A percentile compares a stretch with the other conserved stretches of the same genome.
phyloP scores from a whole-genome alignment of 2,888 invertebrate genomes.

The Lutraria lutraria region DNA sequence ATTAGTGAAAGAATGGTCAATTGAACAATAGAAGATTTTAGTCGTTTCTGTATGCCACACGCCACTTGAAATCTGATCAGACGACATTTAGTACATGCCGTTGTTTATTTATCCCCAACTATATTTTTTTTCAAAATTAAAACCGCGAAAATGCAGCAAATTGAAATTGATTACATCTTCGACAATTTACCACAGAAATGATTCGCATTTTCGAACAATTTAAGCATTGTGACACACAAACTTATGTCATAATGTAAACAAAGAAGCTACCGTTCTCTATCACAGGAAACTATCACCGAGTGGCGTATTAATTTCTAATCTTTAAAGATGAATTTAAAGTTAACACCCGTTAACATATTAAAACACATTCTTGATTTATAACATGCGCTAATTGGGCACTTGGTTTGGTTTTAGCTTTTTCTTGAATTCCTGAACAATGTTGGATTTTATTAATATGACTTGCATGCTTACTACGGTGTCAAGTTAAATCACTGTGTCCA shows the following conservation, averaged over 20 bases:
- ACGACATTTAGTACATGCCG: constrained; percentile 46
- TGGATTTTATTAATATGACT: too few relatives aligned
- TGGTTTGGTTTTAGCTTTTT: too few relatives aligned
- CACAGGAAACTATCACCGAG: not conserved
- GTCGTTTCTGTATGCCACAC: constrained; percentile 62
- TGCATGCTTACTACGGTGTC: too few relatives aligned
- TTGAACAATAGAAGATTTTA: constrained; percentile 41
- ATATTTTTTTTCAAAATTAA: not conserved
- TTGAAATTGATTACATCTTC: constrained; percentile 19
- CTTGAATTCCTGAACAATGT: too few relatives aligned
- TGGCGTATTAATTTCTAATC: not conserved
- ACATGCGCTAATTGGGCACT: too few relatives aligned
- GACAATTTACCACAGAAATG: not conserved
- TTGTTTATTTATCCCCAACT: constrained; percentile 1
- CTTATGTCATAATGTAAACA: not conserved
- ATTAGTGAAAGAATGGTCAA: constrained; percentile 57
- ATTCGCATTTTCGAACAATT: not conserved
- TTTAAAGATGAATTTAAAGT: too few relatives aligned
- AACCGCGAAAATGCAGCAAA: constrained; percentile 26
- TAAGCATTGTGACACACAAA: constrained; percentile 6
- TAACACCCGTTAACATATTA: too few relatives aligned
- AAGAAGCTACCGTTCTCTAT: not conserved
- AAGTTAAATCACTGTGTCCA: too few relatives aligned
- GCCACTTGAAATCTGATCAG: constrained; percentile 53
- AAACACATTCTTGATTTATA: too few relatives aligned